These are phyloP conservation scores for Zaprionus obscuricornis DNA, from an alignment of 2,888 invertebrate genomes.

Conservation along the genomic window DNA sequence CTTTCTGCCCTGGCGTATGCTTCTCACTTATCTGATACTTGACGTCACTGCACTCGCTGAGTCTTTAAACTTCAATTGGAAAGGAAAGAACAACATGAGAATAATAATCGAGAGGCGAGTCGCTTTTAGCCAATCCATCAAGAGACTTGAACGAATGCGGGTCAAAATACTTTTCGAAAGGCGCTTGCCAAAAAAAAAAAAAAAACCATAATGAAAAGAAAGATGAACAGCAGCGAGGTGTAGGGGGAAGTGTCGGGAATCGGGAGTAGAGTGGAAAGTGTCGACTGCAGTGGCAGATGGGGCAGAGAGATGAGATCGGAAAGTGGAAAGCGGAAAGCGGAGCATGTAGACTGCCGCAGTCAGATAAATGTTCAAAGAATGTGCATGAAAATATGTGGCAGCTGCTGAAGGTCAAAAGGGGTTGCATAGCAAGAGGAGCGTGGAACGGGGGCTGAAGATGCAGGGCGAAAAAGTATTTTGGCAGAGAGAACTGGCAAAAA, in stretches of 20 bases:
- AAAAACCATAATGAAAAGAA: conserved; percentile 1
- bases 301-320: too few species aligned
- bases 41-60: too few species aligned
- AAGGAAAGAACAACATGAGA: conserved; percentile 20
- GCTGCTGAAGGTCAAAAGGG: conserved; percentile 66
- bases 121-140: conserved; percentile 40
- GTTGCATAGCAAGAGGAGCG: background rate
- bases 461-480: background rate
- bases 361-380: conserved; percentile 43
- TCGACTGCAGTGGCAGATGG: background rate
- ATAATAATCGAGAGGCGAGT: conserved; percentile 10
- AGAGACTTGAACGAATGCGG: conserved; percentile 36
- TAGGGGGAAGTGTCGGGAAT: background rate
- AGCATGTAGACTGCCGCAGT: background rate
- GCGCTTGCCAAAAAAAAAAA: background rate
- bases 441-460: background rate
- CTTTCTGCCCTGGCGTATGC: too few species aligned
- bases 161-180: conserved; percentile 44
- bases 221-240: background rate
- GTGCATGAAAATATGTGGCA: conserved; percentile 50
- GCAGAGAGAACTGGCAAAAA: too few species aligned
- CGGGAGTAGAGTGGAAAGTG: background rate
- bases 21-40: too few species aligned
- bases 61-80: conserved; percentile 16
- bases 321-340: too few species aligned